Evolutionary conservation across 2,113 vertebrate species (phyloP), one percentile per base, ranked within the genome.

Genomic region (Tenrec ecaudatus): DNA sequence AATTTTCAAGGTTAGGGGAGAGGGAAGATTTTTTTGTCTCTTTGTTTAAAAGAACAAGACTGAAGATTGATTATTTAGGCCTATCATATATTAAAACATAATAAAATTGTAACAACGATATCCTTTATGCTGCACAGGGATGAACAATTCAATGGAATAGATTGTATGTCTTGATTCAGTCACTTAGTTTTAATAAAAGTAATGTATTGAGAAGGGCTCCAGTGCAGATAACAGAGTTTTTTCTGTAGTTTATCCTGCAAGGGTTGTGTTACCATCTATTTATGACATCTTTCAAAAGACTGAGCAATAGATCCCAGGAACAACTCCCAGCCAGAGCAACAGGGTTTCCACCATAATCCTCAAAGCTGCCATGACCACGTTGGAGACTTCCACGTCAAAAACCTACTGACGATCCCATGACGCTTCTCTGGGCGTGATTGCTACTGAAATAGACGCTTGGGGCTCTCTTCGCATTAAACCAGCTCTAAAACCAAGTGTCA

Each of bases 101-200:
- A 38, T 4, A 66, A 73, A 71, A 16, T 91, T 62, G 22, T 14
- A 73, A 86, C 66, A 62, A 92, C 69, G 47, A 36, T 17, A 53
- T 91, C 14, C 62, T 87, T 90, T 71, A 82, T 73, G 33, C 23
- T 62, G 33, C 14, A 82, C 68, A 66, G 88, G 80, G 25, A 69
- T 60, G 58, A 78, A 77, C 25, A 82, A 57, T 27, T 91, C 16
- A 75, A 40, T 38, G 6, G 23, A 75, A 86, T 38, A 89, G 27
- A 78, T 12, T 69, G 60, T 40, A 36, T 53, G 75, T 31, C 31
- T 16, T 68, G 20, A 92, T 83, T 2, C 12, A 94, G 66, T 66
- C 17, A 40, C 29, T n/a, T 77, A 16, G 76, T 43, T 85, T 57
- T 88, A 31, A 40, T 86, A 89, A 95, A 58, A 25, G 23, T 20